Evolutionary conservation across 1,140 invertebrate species (phyloP), one percentile per base, ranked within the genome.

Genomic region (Bilobella aurantiaca): DNA sequence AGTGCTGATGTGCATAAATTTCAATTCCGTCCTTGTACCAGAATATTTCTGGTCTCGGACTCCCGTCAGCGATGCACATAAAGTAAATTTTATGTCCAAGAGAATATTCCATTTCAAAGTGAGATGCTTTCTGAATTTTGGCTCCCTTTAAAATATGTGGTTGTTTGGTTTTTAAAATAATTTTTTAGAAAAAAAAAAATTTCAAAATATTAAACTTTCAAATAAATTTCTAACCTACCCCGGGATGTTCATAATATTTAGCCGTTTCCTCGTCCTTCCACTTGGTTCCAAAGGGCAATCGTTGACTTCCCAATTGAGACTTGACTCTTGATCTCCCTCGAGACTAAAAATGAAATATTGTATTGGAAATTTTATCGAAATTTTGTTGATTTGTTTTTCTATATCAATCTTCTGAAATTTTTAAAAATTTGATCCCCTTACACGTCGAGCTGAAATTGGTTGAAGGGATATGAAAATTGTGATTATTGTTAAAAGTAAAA

Each of bases 21-120:
- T 94, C 91, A 21, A 87, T 85, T 12, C 90, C 90, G 78, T 94
- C 91, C 77, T 94, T 94, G 75, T 90, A 93, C 91, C 91, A 93
- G 8, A 90, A 93, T 42, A 93, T 91, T 32, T 90, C 87, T 0
- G 90, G 90, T 53, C 89, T n/a, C 1, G 91, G 91, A 66, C 83
- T 84, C 18, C 91, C 91, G 74, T 85, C 86, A 0, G 91, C 91
- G 18, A 90, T 86, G 75, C 92, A 95, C 21, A 94, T 78, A 74
- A 95, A 94, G 1, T 87, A 87, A 61, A 95, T 93, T 79, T 94
- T 95, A 77, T 94, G 91, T 3, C 92, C 92, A 68, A 95, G 76
- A 32, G 90, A 87, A 78, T 93, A 95, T 82, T 93, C 90, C 78
- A 89, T 86, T 79, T 94, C 91, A 78, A 94, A 95, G 77, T 94